Percentiles rank a stretch among this genome's conserved stretches.
These are phyloP conservation scores for Sander vitreus DNA, from an alignment of 2,113 vertebrate genomes.

Conservation along the genomic window DNA sequence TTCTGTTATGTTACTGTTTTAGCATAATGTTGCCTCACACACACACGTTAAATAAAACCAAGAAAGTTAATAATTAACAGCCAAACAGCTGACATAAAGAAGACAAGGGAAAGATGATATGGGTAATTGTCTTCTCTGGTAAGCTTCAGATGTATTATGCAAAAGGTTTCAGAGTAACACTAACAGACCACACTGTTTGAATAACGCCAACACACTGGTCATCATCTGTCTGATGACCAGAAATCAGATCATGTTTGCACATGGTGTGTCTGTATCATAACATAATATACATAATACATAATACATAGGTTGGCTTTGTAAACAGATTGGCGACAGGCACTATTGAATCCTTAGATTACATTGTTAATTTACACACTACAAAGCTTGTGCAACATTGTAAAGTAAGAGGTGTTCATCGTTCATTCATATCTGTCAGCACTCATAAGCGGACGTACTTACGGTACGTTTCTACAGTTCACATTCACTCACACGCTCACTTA, in stretches of 20 bases:
- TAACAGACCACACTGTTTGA: neutral
- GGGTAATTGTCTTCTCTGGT: neutral
- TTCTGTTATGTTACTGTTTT: neutral
- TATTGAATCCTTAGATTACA: neutral
- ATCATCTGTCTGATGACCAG: neutral
- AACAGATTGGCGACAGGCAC: neutral
- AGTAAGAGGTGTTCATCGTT: constrained; percentile 3
- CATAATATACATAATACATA: no score
- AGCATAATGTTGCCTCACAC: neutral
- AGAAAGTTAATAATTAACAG: constrained; percentile 9
- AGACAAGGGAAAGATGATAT: neutral
- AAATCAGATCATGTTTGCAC: neutral
- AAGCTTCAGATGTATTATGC: constrained; percentile 22
- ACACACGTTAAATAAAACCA: constrained; percentile 5
- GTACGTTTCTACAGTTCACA: no score
- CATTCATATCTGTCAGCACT: neutral
- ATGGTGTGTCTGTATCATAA: neutral
- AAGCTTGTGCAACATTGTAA: neutral
- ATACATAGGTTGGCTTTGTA: neutral
- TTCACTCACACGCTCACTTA: neutral
- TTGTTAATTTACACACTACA: neutral
- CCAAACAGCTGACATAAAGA: neutral
- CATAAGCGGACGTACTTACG: no score
- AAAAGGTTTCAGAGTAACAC: neutral
- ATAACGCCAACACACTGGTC: neutral